Base-by-base conservation (phyloP, 2,888 invertebrate genomes). In the Heliconius sara region DNA sequence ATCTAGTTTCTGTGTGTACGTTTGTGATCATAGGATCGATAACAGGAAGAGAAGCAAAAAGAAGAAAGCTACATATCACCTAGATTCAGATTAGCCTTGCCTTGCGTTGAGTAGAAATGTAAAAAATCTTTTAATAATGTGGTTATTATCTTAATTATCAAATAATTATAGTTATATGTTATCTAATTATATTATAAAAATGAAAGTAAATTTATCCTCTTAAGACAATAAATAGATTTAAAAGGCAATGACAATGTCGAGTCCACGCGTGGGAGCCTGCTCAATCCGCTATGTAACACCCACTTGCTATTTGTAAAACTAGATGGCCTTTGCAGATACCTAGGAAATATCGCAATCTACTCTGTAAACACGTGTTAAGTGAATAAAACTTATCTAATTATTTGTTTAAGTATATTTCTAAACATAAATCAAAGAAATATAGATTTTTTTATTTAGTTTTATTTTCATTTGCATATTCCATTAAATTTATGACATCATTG, bases 201-300 rank as follows among this genome's bases (percentile, higher is more conserved):
- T 65, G 65, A 75, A 65, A 75, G 65, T 75, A 75, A 27, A 47
- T 10, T 63, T 27, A 78, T 63, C 71, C 60, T 71, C 34, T 81
- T 66, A 81, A 65, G 10, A 19, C n/a, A 16, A 43, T 43, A 43
- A 75, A 43, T 10, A 47, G 65, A 75, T 43, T 75, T 47, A 65
- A 47, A 66, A 75, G 43, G 76, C 70, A 81, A 79, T 79, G 80
- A 79, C 80, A 83, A 83, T 84, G 83, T 79, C 71, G 43, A 73
- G 78, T 80, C 80, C 77, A 79, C 76, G 76, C 82, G 85, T 85
- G 83, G 84, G 84, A 79, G 84, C 81, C 79, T 80, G 81, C 84
- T 82, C 81, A 83, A 82, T 80, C 74, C 75, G 65, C 75, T 68
- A 79, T 81, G 81, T 78, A 72, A 80, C 82, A 75, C 84, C 82